A percentile compares a stretch with the other conserved stretches of the same genome.
These are phyloP conservation scores for Malurus cyaneus DNA, from an alignment of 2,113 vertebrate genomes.

Conservation along the genomic window DNA sequence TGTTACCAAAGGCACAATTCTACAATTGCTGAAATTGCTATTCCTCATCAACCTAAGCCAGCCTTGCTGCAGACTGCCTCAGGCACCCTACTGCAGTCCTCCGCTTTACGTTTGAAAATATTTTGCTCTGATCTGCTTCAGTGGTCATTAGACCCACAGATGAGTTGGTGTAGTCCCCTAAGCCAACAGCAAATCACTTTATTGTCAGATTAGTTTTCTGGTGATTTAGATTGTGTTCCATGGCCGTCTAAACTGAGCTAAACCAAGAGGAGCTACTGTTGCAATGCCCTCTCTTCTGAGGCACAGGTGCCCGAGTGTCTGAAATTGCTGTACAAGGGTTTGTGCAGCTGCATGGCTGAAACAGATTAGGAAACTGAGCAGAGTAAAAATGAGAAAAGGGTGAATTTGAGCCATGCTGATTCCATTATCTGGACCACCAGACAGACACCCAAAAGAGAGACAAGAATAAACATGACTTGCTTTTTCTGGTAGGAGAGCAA, in stretches of 20 bases:
- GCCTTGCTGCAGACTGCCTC: background rate
- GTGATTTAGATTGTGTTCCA: background rate
- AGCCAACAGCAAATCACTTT: background rate
- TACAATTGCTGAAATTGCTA: background rate
- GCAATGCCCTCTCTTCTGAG: background rate
- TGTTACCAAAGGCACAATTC: background rate
- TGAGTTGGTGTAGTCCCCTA: background rate
- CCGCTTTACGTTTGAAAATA: background rate
- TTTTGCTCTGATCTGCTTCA: background rate
- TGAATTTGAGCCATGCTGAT: background rate
- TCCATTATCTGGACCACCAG: conserved; percentile 18
- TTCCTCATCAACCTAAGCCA: background rate
- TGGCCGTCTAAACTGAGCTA: background rate
- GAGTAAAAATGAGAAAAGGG: background rate
- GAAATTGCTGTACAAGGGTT: background rate
- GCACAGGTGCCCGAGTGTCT: background rate
- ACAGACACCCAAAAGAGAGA: background rate
- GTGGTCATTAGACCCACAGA: background rate
- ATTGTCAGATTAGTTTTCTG: background rate
- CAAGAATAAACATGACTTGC: background rate
- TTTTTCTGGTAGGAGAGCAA: background rate
- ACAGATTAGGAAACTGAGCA: conserved; percentile 5
- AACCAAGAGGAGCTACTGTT: background rate
- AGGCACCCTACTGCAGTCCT: background rate
- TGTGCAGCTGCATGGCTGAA: background rate